Evolutionary conservation across 2,797 vertebrate genomes (phyloP).

Genomic region (Rhodeus uyekii): DNA sequence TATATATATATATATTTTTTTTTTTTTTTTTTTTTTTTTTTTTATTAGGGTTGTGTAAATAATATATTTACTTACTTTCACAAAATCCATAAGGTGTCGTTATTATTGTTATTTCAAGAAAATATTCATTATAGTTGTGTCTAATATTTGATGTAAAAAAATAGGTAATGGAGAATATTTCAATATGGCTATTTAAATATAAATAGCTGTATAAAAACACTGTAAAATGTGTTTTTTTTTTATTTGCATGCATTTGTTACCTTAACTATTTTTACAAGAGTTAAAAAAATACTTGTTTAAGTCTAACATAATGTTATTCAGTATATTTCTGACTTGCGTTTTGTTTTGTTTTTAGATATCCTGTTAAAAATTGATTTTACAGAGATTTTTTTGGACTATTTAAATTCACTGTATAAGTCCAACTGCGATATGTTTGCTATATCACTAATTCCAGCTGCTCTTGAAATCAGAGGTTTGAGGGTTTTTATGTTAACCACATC

Average conservation of each 20-base stretch:
- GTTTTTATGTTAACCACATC: conserved; percentile 24
- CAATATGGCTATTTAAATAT: too few relatives aligned
- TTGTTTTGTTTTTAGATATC: neutral
- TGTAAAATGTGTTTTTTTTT: neutral
- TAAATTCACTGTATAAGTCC: neutral
- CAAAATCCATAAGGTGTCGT: neutral
- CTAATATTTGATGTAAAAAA: neutral
- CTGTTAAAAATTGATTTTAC: neutral
- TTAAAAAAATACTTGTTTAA: neutral
- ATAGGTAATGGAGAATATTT: too few relatives aligned
- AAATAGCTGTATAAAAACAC: neutral
- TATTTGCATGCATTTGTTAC: neutral
- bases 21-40: too few relatives aligned
- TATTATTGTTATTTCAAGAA: neutral
- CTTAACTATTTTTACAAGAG: too few relatives aligned
- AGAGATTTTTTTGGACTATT: neutral
- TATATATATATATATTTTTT: too few relatives aligned
- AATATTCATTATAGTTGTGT: neutral
- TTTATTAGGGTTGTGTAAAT: too few relatives aligned
- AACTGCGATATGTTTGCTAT: neutral
- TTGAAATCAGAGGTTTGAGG: conserved; percentile 23
- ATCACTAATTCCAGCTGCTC: neutral
- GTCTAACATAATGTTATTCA: neutral
- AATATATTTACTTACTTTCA: neutral
- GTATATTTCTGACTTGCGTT: neutral